Evolutionary conservation across 1,140 invertebrate genomes (phyloP), one percentile per base, ranked within the genome.

Genomic region (Caenorhabditis briggsae): DNA sequence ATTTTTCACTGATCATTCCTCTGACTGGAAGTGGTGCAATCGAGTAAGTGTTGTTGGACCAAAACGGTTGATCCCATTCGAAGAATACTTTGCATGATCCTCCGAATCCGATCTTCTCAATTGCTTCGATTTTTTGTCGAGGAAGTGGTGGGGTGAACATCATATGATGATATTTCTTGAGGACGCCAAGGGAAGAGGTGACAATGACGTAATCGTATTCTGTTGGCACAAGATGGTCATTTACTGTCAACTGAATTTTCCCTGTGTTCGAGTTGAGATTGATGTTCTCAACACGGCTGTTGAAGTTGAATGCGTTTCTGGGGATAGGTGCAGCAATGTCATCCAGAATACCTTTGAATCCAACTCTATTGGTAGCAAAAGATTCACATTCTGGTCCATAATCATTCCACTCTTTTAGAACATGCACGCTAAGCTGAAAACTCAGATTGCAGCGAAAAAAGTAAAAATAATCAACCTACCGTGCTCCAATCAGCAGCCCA

Each of bases 171-270:
- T 78, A 87, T 50, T 87, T 87, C 70, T 88, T 88, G 33, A 88
- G 86, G 48, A 85, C 82, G 25, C 88, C 88, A 8, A 88, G 58
- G 2, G 88, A 88, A 70, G 86, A 43, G n/a, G 88, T 88, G 6
- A 88, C 88, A 59, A 88, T 85, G 2, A 88, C 86, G 61, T 88
- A 88, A 46, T 88, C 86, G 56, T 87, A 88, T 82, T 56, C 46
- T 16, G 43, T 87, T 48, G 82, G 61, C 48, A 84, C 23, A 9
- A 43, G 6, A 48, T 46, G 56, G 48, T 64, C 83, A 23, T 64
- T 64, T 1, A 64, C 70, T 50, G 70, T 78, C 70, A 78, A 12
- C 50, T 82, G n/a, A 18, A 86, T 82, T 59, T n/a, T 59, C 33
- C 82, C 82, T 41, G 53, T 83, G 23, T 50, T 59, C 41, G 55